Conservation (phyloP, 2,797 vertebrate genomes). For the Chelidonichthys spinosus region DNA sequence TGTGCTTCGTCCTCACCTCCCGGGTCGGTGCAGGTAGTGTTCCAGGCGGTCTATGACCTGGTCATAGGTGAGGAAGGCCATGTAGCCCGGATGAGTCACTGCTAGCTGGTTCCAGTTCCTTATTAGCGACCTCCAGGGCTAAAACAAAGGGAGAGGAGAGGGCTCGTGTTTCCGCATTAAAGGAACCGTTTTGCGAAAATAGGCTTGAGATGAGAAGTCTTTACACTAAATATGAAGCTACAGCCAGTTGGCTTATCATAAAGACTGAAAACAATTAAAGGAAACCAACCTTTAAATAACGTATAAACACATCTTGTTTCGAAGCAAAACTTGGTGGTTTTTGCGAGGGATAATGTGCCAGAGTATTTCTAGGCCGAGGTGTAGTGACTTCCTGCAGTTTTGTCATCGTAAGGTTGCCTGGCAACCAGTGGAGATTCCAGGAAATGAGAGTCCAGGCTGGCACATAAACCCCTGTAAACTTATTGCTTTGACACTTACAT, state of each 20-base stretch:
- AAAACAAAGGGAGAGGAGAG: slow-evolving; percentile 13
- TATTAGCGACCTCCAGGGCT: slow-evolving; percentile 90
- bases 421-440: neutral
- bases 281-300: neutral
- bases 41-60: slow-evolving; percentile 86
- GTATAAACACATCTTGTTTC: neutral
- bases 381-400: neutral
- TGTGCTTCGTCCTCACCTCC: slow-evolving; percentile 81
- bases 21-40: slow-evolving; percentile 84
- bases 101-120: slow-evolving; percentile 92
- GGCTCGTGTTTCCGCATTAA: neutral
- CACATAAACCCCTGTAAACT: neutral
- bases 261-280: neutral
- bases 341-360: neutral
- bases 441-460: neutral
- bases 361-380: neutral
- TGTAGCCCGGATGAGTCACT: slow-evolving; percentile 91
- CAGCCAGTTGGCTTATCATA: neutral
- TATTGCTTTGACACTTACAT: neutral
- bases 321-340: neutral
- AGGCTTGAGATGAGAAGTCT: neutral
- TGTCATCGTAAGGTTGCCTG: neutral
- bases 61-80: slow-evolving; percentile 94
- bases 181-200: neutral
- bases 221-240: neutral